Base-by-base conservation (phyloP, 1,140 invertebrate species). In the Halesus radiatus region DNA sequence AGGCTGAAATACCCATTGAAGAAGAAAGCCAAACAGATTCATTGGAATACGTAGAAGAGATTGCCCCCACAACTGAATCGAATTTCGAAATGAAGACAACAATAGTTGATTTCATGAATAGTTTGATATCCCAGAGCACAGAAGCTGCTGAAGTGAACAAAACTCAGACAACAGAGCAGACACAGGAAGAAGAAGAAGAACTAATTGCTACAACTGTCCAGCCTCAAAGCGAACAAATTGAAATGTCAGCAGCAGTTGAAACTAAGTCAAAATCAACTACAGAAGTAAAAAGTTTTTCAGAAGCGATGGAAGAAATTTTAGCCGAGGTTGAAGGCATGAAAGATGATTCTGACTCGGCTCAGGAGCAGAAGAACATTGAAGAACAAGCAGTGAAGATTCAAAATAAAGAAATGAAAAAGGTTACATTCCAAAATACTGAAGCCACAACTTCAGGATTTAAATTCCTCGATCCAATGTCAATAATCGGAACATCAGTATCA, bases 401-500 rank as follows among this genome's bases (percentile, higher is more conserved):
- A 32, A 76, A 84, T 83, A 15, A 81, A 84, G 23, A 84, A 84
- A 52, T 82, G 83, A 83, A 83, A 77, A 20, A 50, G 20, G 53
- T 29, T 62, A 13, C 85, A 23, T 84, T 85, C 53, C 86, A 85
- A 52, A 86, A 84, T 13, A 78, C 85, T 52, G 86, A 85, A 52
- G 85, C 85, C 13, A 78, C 85, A 29, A 84, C 84, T 23, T 58
- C 77, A 73, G 77, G 83, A 22, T 76, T 74, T 77, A 81, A 76
- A 6, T 72, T 87, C 85, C 87, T 91, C 88, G 86, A 92, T 86
- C 85, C 93, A 77, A 87, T 90, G 80, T 90, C 92, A 75, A 88
- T 92, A 3, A 85, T 94, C 13, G 91, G 93, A 80, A 94, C 94
- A 1, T 94, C 94, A 1, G 95, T 94, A 62, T 95, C 94, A 1